These are phyloP conservation scores for Prenolepis imparis DNA, from an alignment of 2,888 invertebrate genomes.

Conservation along the genomic window DNA sequence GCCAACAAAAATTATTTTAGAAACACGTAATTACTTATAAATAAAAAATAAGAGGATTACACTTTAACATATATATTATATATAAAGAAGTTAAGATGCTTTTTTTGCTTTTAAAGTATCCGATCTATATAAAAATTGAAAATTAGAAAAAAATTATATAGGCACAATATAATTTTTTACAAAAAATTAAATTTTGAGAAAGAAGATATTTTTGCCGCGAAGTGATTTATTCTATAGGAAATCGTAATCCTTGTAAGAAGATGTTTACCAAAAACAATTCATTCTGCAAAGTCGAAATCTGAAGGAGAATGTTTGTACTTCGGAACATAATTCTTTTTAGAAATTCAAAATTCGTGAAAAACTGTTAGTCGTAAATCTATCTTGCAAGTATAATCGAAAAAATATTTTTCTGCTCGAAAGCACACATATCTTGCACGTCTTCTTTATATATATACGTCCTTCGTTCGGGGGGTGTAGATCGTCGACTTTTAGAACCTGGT, in stretches of 20 bases:
- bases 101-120: background rate
- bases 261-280: background rate
- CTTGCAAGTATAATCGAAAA: background rate
- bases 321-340: no score
- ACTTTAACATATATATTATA: no score
- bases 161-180: background rate
- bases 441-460: background rate
- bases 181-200: background rate
- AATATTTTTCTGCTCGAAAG: slow-evolving; percentile 16
- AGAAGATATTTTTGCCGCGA: background rate
- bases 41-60: no score
- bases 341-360: background rate
- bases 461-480: slow-evolving; percentile 21
- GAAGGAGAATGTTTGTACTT: background rate
- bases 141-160: background rate
- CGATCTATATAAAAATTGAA: background rate
- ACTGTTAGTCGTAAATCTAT: slow-evolving; percentile 35
- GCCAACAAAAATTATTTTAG: background rate
- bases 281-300: background rate
- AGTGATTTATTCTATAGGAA: background rate
- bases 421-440: slow-evolving; percentile 3
- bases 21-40: no score
- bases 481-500: slow-evolving; percentile 28
- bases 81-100: background rate
- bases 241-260: background rate